Base-by-base conservation (phyloP, 53 echinoderm and acorn worm genomes). In the Echinarachnius parma region DNA sequence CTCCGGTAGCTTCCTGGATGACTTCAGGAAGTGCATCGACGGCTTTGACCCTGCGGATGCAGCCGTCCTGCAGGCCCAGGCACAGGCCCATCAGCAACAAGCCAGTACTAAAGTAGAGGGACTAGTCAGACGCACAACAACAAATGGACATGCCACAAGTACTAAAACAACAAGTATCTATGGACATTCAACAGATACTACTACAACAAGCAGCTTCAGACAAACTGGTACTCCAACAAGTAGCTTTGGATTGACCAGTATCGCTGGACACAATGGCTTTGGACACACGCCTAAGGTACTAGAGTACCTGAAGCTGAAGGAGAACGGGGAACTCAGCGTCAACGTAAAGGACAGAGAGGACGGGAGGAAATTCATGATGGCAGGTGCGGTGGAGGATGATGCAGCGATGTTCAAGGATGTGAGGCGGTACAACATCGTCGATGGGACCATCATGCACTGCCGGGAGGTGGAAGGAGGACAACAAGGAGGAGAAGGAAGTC, bases 11-110 rank as follows among this genome's bases (percentile, higher is more conserved):
- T 80, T 93, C 37, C 75, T 93, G 54, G 93, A 93, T n/a, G 93
- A 93, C 71, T 93, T 93, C 61, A 83, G 80, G 57, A 93, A 93
- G 67, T 93, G 93, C 83, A 93, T 93, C 52, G 93, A 79, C 3
- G 89, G 89, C 59, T 93, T 89, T 26, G 93, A 89, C 47, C 81
- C 85, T 16, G 34, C 69, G 7, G 81, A 85, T 5, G 71, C 59
- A 18, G 15, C 61, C 8, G 35, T 39, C 37, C 59, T 64, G 39
- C 64, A 63, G 52, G 48, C 31, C 30, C 65, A 83, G 31, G 55
- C 66, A 19, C 56, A 23, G 32, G 55, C 66, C 30, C 56, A 23
- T 21, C 45, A 48, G 26, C 63, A 53, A 20, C 34, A 53, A 71
- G 62, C 65, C 19, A 61, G 31, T 20, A 66, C 61, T 53, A 59